Evolutionary conservation across 2,797 vertebrate genomes (phyloP), one percentile per base, ranked within the genome.

Genomic region (Coluber constrictor): DNA sequence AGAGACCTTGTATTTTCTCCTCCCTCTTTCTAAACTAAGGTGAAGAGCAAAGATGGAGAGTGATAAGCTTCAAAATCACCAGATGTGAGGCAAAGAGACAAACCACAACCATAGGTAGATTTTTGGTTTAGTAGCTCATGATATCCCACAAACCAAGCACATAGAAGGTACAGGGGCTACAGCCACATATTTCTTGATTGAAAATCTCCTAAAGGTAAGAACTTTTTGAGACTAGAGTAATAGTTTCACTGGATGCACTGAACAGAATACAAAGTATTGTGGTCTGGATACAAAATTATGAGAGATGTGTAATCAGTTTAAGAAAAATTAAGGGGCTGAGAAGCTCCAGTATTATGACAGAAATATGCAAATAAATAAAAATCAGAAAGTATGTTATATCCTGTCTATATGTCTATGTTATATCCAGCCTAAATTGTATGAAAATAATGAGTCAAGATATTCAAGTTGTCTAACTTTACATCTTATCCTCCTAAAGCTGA

Each of bases 11-110:
- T 86, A 43, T 23, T 59, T 79, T 93, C 90, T 60, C 92, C 92
- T 91, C 90, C 92, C 66, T 88, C 63, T 93, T 93, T 88, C 61
- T 56, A 88, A 56, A 61, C 88, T 55, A 74, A 93, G 93, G 29
- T 43, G 32, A 90, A 56, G 74, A 87, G 87, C 59, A 61, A 66
- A 57, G 61, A 60, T 63, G 55, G 15, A n/a, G 66, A 32, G 61
- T 18, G 27, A 9, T 25, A 91, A 74, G 54, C 55, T 54, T 63
- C 70, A 89, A 43, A 90, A 55, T 27, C 32, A 55, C 16, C 79
- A 93, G 90, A 90, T 88, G 54, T 47, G 74, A 83, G 47, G 87
- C 66, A 91, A 29, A 51, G 37, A 47, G 32, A 87, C 8, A 93
- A 61, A 55, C 10, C 43, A 15, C 25, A 86, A n/a, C n/a, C 29